Base-by-base conservation (phyloP, 2,888 invertebrate genomes). In the Cancer borealis region DNA sequence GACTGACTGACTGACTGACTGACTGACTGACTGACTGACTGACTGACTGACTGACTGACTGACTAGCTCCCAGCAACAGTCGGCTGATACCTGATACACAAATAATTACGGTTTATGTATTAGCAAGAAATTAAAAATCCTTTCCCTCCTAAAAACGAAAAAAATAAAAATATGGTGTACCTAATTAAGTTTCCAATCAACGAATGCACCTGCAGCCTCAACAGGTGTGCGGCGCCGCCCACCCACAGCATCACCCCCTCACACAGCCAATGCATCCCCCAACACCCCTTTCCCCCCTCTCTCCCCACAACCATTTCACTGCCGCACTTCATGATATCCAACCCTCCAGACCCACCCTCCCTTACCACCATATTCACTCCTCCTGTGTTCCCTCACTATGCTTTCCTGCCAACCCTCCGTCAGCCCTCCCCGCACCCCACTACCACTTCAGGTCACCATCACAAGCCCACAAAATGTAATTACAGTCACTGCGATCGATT, bases 141-240 rank as follows among this genome's bases (percentile, higher is more conserved):
- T 14, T 21, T 8, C 30, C 79, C 26, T 14, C 79, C 26, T 10
- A 79, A 79, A 79, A 79, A 30, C 1, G 10, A 79, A 79, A 79
- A 30, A 30, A 12, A 12, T 3, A 79, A 79, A 79, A 79, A 79
- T 79, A 79, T 26, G 79, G 79, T 79, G 79, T 79, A 79, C 79
- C 79, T 79, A 79, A 79, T 79, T 79, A 79, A 79, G 79, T 79
- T 79, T 79, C 79, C 79, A 79, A 79, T 79, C 79, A 79, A 79
- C 79, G 30, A 79, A 79, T 30, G 30, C 79, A 79, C 79, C 79
- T 79, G 79, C 79, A 79, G 30, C 79, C 79, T 79, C 30, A 79
- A 79, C 79, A 79, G 79, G 79, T 79, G 79, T 79, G 79, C 10
- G 79, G 10, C 79, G 79, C 79, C 79, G 12, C 79, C 79, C 30